These are phyloP conservation scores for Steinernema khuongi DNA, from an alignment of 1,140 invertebrate species.

Conservation along the genomic window DNA sequence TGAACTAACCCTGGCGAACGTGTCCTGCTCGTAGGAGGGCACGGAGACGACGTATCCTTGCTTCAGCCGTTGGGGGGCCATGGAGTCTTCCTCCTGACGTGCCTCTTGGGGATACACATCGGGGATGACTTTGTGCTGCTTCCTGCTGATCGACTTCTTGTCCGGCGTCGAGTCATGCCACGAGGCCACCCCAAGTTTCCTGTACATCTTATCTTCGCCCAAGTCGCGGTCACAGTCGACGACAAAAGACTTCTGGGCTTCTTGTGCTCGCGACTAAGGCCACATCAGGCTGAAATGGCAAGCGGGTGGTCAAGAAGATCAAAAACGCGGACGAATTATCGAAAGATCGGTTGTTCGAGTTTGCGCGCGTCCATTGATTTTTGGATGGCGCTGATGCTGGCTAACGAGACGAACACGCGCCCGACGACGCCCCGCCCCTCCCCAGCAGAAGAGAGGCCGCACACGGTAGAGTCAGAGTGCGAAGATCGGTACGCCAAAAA, in stretches of 20 bases:
- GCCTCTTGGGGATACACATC: conserved; percentile 2
- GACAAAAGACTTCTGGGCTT: neutral
- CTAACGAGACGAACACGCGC: neutral
- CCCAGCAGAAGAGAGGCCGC: neutral
- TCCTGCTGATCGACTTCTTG: neutral
- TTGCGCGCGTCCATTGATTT: conserved; percentile 9
- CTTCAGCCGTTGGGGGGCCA: neutral
- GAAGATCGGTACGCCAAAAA: neutral
- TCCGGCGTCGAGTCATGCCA: neutral
- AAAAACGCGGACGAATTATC: neutral
- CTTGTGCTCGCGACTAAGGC: neutral
- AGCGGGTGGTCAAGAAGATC: neutral
- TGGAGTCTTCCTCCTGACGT: neutral
- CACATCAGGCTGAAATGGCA: conserved; percentile 1
- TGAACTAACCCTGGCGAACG: neutral
- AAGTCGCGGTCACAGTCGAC: neutral
- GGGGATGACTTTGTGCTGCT: neutral
- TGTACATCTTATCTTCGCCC: neutral
- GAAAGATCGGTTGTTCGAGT: conserved; percentile 7
- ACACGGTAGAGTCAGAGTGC: neutral
- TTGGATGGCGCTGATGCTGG: neutral
- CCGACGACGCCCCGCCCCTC: neutral
- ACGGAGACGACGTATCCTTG: neutral
- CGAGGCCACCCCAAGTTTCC: neutral
- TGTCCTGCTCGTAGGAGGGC: neutral